Conservation (phyloP, 2,888 invertebrate genomes). For the Heliconius ethilla region DNA sequence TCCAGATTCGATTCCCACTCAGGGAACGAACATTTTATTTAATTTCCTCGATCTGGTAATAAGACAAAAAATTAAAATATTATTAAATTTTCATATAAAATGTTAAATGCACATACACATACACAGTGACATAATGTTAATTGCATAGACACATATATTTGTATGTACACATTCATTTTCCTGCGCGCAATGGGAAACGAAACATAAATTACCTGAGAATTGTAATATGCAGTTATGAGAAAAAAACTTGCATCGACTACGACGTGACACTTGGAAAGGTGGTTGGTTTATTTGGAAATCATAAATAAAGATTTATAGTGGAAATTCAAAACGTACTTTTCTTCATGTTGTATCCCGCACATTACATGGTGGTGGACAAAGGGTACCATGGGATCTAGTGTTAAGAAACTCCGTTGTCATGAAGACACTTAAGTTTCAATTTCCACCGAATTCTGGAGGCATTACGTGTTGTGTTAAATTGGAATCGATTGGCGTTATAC, state of each 20-base stretch:
- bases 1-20: not conserved
- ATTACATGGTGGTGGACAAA: not conserved
- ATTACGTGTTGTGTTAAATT: no score
- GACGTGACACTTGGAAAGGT: constrained; percentile 1
- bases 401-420: not conserved
- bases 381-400: not conserved
- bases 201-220: constrained; percentile 16
- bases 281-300: not conserved
- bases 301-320: not conserved
- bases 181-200: constrained; percentile 8
- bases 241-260: constrained; percentile 1
- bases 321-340: not conserved
- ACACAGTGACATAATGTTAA: not conserved
- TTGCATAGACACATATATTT: not conserved
- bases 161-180: not conserved
- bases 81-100: not conserved
- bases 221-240: constrained; percentile 19
- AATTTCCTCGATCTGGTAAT: not conserved
- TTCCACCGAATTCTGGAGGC: no score
- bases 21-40: not conserved
- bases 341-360: not conserved
- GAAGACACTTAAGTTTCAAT: no score
- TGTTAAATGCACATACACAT: not conserved
- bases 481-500: no score
- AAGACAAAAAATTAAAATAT: not conserved